phyloP scores from a whole-genome alignment of 2,113 vertebrate genomes.

The Beaufortia kweichowensis region DNA sequence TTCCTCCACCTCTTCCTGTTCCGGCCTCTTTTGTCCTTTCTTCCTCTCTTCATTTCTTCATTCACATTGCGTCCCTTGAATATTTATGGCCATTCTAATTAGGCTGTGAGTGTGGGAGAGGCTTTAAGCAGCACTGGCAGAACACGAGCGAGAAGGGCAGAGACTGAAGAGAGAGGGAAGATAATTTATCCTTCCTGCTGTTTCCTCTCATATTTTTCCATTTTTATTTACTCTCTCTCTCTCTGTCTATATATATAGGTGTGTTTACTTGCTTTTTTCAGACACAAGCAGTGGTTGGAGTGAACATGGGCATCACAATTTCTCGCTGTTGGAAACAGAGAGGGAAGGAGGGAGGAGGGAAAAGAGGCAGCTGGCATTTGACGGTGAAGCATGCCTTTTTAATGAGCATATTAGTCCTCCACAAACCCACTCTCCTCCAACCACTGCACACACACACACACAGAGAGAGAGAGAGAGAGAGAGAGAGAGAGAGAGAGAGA shows the following conservation, averaged over 20 bases:
- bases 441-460: slow-evolving; percentile 52
- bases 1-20: slow-evolving; percentile 23
- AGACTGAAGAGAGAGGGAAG: slow-evolving; percentile 46
- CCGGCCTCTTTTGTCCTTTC: slow-evolving; percentile 17
- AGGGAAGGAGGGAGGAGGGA: slow-evolving; percentile 38
- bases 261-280: slow-evolving; percentile 38
- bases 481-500: slow-evolving; percentile 20
- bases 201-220: slow-evolving; percentile 32
- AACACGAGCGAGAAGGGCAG: slow-evolving; percentile 45
- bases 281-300: slow-evolving; percentile 59
- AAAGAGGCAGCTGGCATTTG: slow-evolving; percentile 71
- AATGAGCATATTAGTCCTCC: slow-evolving; percentile 72
- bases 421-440: slow-evolving; percentile 63
- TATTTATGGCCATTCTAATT: slow-evolving; percentile 73
- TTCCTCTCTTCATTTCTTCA: slow-evolving; percentile 49
- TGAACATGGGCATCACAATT: slow-evolving; percentile 62
- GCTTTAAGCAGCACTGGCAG: slow-evolving; percentile 59
- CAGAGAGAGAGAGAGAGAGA: slow-evolving; percentile 10
- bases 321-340: slow-evolving; percentile 61
- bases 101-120: slow-evolving; percentile 61
- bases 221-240: slow-evolving; percentile 14
- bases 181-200: slow-evolving; percentile 5
- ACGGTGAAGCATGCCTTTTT: slow-evolving; percentile 74
- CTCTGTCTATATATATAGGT: background rate
- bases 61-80: slow-evolving; percentile 63